phyloP scores from a whole-genome alignment of 2,797 vertebrate species.

The Tragelaphus oryx region DNA sequence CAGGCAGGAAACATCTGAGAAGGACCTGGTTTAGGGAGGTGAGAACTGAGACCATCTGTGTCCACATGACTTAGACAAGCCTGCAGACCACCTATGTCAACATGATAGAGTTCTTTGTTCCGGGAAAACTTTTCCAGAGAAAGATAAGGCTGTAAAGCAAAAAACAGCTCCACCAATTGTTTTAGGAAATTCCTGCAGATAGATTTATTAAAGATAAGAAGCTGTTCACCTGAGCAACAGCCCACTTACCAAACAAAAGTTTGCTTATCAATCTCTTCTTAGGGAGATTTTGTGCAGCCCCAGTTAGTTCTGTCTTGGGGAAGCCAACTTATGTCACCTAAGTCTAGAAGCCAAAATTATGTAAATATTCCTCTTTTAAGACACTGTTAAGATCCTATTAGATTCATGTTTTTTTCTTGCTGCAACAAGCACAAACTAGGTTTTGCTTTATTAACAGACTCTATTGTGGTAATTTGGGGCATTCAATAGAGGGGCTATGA shows the following conservation, averaged over 20 bases:
- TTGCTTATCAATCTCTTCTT: neutral
- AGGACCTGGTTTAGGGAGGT: neutral
- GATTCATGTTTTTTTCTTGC: neutral
- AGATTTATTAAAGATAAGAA: neutral
- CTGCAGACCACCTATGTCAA: neutral
- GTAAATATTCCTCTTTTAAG: neutral
- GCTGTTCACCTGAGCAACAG: slow-evolving; percentile 6
- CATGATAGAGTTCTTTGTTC: neutral
- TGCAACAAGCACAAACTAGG: neutral
- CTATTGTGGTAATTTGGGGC: neutral
- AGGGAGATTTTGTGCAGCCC: neutral
- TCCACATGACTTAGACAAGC: neutral
- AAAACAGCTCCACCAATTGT: neutral
- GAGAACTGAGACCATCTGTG: neutral
- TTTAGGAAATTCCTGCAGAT: neutral
- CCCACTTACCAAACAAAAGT: neutral
- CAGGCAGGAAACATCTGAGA: neutral
- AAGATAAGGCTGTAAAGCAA: neutral
- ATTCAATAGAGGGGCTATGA: neutral
- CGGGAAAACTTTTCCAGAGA: neutral
- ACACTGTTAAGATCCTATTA: neutral
- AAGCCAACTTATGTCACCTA: neutral
- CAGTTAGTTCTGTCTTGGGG: neutral
- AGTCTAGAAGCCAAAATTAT: neutral
- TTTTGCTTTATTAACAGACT: neutral